Percentiles rank a stretch among this genome's conserved stretches.
phyloP scores from a whole-genome alignment of 1,140 invertebrate species.

The Tetramorium parvispinum region DNA sequence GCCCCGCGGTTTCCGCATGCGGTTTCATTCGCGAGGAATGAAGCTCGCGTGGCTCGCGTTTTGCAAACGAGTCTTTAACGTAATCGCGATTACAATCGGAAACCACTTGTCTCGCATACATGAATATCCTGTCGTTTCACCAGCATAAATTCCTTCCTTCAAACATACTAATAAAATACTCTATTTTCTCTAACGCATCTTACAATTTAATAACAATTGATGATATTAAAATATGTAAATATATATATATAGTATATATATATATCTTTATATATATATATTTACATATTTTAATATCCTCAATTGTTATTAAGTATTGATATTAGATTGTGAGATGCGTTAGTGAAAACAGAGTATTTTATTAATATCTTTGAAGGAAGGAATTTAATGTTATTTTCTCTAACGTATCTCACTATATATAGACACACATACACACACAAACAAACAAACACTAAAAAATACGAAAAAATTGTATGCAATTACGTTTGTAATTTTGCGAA shows the following conservation, averaged over 20 bases:
- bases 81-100: constrained; percentile 33
- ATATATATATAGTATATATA: neutral
- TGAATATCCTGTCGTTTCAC: neutral
- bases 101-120: neutral
- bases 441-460: neutral
- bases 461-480: neutral
- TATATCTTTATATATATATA: no score
- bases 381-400: no score
- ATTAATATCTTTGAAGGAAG: no score
- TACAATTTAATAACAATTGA: neutral
- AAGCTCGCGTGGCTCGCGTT: neutral
- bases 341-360: no score
- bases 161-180: neutral
- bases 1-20: constrained; percentile 2
- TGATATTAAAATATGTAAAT: neutral
- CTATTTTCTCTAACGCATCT: neutral
- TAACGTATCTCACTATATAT: no score
- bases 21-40: neutral
- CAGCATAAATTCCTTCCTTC: neutral
- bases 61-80: constrained; percentile 4
- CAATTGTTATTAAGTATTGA: no score
- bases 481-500: neutral
- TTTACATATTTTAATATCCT: no score
- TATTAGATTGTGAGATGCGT: no score
- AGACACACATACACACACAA: no score